Percentiles rank a stretch among this genome's conserved stretches.
Evolutionary conservation across 2,797 vertebrate genomes (phyloP).

Genomic region (Aphelocoma californica): DNA sequence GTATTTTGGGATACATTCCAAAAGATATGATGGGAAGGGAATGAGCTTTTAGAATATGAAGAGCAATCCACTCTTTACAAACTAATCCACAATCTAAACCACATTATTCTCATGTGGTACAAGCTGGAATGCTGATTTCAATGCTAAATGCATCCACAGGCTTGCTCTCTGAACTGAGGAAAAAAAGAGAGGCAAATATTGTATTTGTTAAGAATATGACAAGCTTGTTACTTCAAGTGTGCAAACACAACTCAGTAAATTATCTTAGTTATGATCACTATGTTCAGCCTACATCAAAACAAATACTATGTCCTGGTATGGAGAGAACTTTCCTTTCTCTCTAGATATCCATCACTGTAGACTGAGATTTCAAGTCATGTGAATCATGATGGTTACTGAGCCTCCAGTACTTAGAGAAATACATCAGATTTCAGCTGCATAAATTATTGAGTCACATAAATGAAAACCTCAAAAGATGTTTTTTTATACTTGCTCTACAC

Average conservation of each 20-base stretch:
- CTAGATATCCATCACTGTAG: background rate
- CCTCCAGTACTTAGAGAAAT: background rate
- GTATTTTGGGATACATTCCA: background rate
- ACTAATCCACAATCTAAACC: background rate
- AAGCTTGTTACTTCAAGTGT: background rate
- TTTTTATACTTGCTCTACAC: background rate
- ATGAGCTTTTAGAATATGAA: background rate
- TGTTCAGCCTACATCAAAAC: background rate
- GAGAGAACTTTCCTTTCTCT: background rate
- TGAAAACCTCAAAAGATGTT: background rate
- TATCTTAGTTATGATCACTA: slow-evolving; percentile 1
- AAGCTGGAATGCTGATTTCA: background rate
- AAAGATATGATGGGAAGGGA: background rate
- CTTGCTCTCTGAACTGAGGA: background rate
- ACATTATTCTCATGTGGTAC: background rate
- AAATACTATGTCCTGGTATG: background rate
- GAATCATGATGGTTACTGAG: background rate
- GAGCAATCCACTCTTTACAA: background rate
- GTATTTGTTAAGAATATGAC: background rate
- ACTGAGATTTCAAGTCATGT: background rate
- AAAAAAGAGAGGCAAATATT: background rate
- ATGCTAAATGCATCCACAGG: background rate
- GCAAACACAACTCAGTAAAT: background rate
- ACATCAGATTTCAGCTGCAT: background rate
- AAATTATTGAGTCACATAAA: background rate